Evolutionary conservation across 2,113 vertebrate genomes (phyloP).

Genomic region (Xerus inauris): DNA sequence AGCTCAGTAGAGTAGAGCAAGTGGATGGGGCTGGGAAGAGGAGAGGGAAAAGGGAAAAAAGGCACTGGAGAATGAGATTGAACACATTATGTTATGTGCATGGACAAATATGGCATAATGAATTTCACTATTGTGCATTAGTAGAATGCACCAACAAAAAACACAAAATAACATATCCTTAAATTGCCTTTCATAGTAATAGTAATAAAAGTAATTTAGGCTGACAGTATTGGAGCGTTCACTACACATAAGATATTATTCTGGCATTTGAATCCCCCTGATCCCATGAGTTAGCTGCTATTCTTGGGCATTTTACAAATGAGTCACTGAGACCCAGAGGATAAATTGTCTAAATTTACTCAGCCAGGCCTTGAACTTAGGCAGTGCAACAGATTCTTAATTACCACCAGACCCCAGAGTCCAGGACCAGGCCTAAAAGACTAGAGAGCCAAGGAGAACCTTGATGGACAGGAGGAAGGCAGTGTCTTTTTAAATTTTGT

Average conservation of each 20-base stretch:
- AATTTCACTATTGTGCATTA: too few relatives aligned
- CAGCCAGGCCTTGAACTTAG: background rate
- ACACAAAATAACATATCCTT: background rate
- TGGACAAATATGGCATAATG: too few relatives aligned
- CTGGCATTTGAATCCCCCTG: background rate
- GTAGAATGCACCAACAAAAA: too few relatives aligned
- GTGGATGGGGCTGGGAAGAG: too few relatives aligned
- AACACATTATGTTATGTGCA: too few relatives aligned
- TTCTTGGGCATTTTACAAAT: constrained; percentile 4
- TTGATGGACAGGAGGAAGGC: background rate
- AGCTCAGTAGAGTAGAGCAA: too few relatives aligned
- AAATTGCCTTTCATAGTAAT: background rate
- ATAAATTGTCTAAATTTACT: background rate
- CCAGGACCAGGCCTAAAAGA: background rate
- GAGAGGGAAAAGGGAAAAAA: too few relatives aligned
- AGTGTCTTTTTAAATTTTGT: background rate
- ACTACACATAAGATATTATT: background rate
- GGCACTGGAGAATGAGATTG: too few relatives aligned
- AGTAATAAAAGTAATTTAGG: background rate
- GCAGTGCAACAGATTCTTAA: background rate
- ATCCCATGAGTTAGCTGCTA: background rate
- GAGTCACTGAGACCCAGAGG: background rate
- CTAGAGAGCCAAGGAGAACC: constrained; percentile 16
- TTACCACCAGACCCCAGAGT: background rate
- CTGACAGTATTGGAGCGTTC: background rate